Percentiles rank a stretch among this genome's conserved stretches.
Conservation (phyloP, 2,797 vertebrate genomes). For the Gobionotothen gibberifrons region DNA sequence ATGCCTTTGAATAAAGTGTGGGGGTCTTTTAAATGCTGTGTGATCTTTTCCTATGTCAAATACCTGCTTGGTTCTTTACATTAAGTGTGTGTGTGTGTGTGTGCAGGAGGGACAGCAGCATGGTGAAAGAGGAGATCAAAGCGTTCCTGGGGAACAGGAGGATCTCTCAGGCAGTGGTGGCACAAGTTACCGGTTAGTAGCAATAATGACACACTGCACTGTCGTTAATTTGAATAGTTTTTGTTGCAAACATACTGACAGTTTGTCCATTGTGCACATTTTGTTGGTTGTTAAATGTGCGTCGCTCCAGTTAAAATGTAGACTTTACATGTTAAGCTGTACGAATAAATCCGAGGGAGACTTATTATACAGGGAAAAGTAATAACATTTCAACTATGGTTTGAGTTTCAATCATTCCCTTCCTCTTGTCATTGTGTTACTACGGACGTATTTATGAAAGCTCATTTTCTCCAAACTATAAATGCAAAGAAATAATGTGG, state of each 20-base stretch:
- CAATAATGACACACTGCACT: not conserved
- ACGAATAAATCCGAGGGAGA: too few relatives aligned
- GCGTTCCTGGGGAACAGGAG: constrained; percentile 96
- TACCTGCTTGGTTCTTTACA: too few relatives aligned
- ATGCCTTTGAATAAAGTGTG: not conserved
- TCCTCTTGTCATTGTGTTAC: not conserved
- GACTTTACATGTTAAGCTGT: not conserved
- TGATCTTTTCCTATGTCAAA: not conserved
- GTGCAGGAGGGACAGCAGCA: constrained; percentile 95
- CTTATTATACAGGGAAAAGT: too few relatives aligned
- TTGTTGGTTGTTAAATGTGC: not conserved
- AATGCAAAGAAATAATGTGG: too few relatives aligned
- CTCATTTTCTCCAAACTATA: not conserved
- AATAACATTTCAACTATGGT: not conserved
- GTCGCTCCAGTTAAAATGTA: not conserved
- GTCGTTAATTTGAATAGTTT: not conserved
- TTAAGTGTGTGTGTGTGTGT: constrained; percentile 23
- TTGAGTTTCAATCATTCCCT: not conserved
- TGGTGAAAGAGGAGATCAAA: constrained; percentile 99
- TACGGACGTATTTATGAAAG: not conserved
- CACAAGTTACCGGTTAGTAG: constrained; percentile 95
- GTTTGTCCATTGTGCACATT: not conserved
- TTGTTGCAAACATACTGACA: not conserved
- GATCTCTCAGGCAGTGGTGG: constrained; percentile 99
- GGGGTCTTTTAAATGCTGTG: not conserved